Evolutionary conservation across 2,888 invertebrate genomes (phyloP), one percentile per base, ranked within the genome.

Genomic region (Meloe dianella): DNA sequence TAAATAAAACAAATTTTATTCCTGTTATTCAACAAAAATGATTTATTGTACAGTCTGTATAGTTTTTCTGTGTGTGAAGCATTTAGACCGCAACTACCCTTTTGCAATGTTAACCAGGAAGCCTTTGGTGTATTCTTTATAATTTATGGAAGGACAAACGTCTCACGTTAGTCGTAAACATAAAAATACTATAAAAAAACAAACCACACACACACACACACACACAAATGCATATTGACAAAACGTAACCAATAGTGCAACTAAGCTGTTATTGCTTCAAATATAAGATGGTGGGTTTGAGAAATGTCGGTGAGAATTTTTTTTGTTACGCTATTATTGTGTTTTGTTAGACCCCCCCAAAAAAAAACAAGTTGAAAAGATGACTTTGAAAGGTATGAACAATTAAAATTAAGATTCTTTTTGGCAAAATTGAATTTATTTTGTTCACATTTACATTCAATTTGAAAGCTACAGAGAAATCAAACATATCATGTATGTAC

Each of bases 121-220:
- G 65, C 68, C 68, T 60, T 63, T 58, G 68, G 57, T 60, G 57
- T 58, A 24, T 32, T n/a, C 7, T 60, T 60, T 63, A 67, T 73
- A 72, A 74, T 74, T 74, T 74, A 74, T 66, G 74, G 68, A 67
- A 68, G 72, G 67, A 71, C 65, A 68, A 68, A 63, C 71, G 71
- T 71, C 65, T 73, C 69, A 74, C 71, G 69, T 74, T 70, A 63
- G 70, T 70, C 71, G 71, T 72, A 73, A 74, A 73, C 69, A 72
- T 74, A 74, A 74, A 74, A 73, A 68, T 64, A 71, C 71, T 62
- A 69, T 74, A 72, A 74, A 74, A 35, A 54, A 72, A 71, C 70
- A 71, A 67, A 61, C 62, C 68, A 68, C 71, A 69, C 57, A 65
- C 65, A 71, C 64, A 67, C 69, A 71, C 58, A 71, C 64, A 64